These are phyloP conservation scores for Rafetus swinhoei DNA, from an alignment of 2,113 vertebrate genomes.

Conservation along the genomic window DNA sequence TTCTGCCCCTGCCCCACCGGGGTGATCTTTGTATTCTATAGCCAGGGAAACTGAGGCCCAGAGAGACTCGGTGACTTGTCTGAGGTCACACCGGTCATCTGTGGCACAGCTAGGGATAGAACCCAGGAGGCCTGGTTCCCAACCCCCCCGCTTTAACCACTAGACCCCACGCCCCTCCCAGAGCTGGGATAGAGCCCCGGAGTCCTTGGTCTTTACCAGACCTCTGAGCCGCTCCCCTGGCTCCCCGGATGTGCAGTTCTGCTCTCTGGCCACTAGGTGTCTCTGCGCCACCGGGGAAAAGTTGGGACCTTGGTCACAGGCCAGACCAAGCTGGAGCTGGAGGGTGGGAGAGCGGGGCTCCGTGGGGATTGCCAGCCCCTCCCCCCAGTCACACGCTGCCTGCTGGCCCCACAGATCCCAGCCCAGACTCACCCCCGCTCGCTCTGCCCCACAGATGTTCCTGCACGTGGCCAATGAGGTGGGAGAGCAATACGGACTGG, in stretches of 20 bases:
- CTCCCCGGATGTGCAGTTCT: not conserved
- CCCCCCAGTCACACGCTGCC: not conserved
- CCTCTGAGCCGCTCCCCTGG: too few species aligned
- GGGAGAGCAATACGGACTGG: too few species aligned
- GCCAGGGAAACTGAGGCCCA: not conserved
- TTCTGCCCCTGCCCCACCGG: not conserved
- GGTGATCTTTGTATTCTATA: rapidly evolving
- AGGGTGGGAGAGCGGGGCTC: too few species aligned
- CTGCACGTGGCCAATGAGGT: too few species aligned
- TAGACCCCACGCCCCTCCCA: too few species aligned
- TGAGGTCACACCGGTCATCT: not conserved
- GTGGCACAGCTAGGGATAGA: not conserved
- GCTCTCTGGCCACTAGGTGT: not conserved
- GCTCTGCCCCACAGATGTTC: too few species aligned
- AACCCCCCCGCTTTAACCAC: not conserved
- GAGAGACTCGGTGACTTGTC: not conserved
- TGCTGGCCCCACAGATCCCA: not conserved
- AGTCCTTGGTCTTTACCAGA: not conserved
- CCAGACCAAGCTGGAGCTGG: too few species aligned
- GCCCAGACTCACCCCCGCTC: too few species aligned
- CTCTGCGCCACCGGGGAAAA: not conserved
- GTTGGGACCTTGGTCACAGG: not conserved
- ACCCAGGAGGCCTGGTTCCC: not conserved
- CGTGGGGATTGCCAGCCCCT: too few species aligned
- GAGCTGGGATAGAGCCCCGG: too few species aligned